Percentiles rank a stretch among this genome's conserved stretches.
Evolutionary conservation across 1,140 invertebrate genomes (phyloP).

Genomic region (Temnothorax nylanderi): DNA sequence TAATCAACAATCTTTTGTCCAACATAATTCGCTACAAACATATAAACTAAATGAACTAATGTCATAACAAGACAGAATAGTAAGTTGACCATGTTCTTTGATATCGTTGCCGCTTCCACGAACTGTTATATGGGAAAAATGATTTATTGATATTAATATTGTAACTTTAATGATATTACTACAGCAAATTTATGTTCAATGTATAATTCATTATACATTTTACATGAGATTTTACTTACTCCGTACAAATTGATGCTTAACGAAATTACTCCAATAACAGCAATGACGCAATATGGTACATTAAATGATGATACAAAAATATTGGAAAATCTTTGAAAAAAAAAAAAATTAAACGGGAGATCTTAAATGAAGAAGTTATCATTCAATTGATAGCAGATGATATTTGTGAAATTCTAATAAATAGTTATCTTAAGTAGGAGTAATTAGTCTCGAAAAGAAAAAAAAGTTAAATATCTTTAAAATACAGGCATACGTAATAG

Average conservation of each 20-base stretch:
- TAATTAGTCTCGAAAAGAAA: background rate
- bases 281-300: background rate
- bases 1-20: background rate
- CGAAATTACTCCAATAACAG: background rate
- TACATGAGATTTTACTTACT: conserved; percentile 19
- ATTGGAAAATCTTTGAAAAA: conserved; percentile 20
- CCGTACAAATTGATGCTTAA: conserved; percentile 37
- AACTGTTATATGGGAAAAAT: background rate
- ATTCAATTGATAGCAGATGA: background rate
- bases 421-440: background rate
- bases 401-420: background rate
- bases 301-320: background rate
- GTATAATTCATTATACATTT: background rate
- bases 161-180: background rate
- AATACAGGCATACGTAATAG: background rate
- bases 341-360: background rate
- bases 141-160: background rate
- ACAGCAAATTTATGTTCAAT: background rate
- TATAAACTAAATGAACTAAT: background rate
- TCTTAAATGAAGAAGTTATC: background rate
- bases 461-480: background rate
- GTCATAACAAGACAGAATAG: background rate
- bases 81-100: background rate
- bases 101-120: background rate
- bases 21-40: conserved; percentile 4